Evolutionary conservation across 2,888 invertebrate species (phyloP).

Genomic region (Drosophila anceps): DNA sequence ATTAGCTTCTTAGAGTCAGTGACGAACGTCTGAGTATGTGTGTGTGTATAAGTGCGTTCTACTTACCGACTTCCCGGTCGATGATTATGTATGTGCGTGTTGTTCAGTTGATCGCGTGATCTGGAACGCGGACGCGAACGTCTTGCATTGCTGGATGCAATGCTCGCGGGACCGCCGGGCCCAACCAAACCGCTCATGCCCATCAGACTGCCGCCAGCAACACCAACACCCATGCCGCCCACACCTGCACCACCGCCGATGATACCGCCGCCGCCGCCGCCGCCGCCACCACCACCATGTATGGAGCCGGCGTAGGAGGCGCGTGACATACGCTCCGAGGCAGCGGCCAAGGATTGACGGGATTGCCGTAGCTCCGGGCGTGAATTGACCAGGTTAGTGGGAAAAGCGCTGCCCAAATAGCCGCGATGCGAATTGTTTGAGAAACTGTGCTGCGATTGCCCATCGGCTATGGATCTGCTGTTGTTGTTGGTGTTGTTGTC

Average conservation of each 20-base stretch:
- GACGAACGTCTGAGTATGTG: neutral
- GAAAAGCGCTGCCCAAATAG: constrained; percentile 89
- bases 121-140: constrained; percentile 92
- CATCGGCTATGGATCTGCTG: constrained; percentile 92
- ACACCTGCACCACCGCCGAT: constrained; percentile 29
- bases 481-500: neutral
- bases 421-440: constrained; percentile 92
- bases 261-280: constrained; percentile 80
- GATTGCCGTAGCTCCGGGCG: constrained; percentile 94
- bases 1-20: constrained; percentile 3
- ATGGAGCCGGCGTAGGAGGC: constrained; percentile 90
- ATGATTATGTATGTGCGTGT: constrained; percentile 86
- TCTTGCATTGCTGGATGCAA: constrained; percentile 87
- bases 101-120: constrained; percentile 88
- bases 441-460: constrained; percentile 95
- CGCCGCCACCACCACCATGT: constrained; percentile 83
- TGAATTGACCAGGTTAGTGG: constrained; percentile 91
- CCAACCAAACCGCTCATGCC: constrained; percentile 75
- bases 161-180: constrained; percentile 86
- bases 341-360: constrained; percentile 93
- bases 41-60: constrained; percentile 51
- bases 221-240: constrained; percentile 46
- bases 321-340: constrained; percentile 92
- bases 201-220: constrained; percentile 72
- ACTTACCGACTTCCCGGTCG: constrained; percentile 91